Conservation (phyloP, 2,888 invertebrate species). For the Agrotis exclamationis region DNA sequence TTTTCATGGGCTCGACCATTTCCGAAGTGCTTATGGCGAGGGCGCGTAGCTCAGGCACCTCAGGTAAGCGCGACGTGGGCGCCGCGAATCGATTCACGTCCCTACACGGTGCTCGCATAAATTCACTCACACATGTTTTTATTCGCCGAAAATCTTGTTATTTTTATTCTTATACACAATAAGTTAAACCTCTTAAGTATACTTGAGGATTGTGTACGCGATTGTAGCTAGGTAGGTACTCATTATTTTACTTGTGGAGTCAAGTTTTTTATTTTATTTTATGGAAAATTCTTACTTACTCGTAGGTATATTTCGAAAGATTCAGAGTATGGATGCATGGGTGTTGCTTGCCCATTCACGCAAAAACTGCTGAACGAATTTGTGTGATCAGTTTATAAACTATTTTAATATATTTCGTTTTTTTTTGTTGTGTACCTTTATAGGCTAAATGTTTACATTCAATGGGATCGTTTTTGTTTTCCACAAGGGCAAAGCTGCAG, state of each 20-base stretch:
- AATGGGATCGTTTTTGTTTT: no score
- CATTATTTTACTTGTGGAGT: slow-evolving; percentile 46
- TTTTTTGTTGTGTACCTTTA: no score
- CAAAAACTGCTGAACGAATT: no score
- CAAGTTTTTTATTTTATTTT: slow-evolving; percentile 23
- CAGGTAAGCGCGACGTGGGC: slow-evolving; percentile 67
- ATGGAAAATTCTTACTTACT: no score
- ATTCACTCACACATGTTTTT: slow-evolving; percentile 50
- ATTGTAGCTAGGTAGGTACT: slow-evolving; percentile 28
- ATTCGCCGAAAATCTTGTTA: slow-evolving; percentile 41
- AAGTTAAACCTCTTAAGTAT: slow-evolving; percentile 42
- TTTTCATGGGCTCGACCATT: slow-evolving; percentile 85
- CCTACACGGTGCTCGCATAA: slow-evolving; percentile 42
- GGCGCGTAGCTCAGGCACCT: slow-evolving; percentile 57
- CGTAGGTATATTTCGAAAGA: no score
- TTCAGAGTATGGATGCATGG: no score
- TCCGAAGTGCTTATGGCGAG: slow-evolving; percentile 79
- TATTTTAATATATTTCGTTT: no score
- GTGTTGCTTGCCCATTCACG: no score
- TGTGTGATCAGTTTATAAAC: no score
- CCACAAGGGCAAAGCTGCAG: no score
- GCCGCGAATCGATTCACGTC: slow-evolving; percentile 62
- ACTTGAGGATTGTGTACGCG: slow-evolving; percentile 21
- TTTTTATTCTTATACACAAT: slow-evolving; percentile 53
- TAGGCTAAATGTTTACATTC: no score